Conservation (phyloP, 1,140 invertebrate genomes). For the Trachelipus rathkii region DNA sequence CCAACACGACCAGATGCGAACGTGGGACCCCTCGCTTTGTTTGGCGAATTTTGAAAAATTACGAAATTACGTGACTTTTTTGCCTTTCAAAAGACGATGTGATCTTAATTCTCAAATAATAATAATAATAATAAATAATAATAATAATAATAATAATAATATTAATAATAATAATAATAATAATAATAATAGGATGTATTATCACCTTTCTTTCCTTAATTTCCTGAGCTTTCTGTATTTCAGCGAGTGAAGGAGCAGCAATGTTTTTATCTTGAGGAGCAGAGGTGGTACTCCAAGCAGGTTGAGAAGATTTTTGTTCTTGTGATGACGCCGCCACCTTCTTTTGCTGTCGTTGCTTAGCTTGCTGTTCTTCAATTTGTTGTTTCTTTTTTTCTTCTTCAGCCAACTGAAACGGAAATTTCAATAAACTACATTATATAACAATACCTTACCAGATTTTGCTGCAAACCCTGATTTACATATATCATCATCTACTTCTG, state of each 20-base stretch:
- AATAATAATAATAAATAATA: too few relatives aligned
- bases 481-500: too few relatives aligned
- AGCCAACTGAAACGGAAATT: not conserved
- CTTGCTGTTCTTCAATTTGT: not conserved
- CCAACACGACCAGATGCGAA: too few relatives aligned
- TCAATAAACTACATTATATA: not conserved
- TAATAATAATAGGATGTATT: too few relatives aligned
- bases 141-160: too few relatives aligned
- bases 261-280: constrained; percentile 20
- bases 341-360: constrained; percentile 16
- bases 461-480: not conserved
- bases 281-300: constrained; percentile 46
- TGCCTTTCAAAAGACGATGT: too few relatives aligned
- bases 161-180: too few relatives aligned
- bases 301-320: not conserved
- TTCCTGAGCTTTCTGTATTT: constrained; percentile 50
- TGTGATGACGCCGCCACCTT: constrained; percentile 1
- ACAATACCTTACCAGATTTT: not conserved
- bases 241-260: constrained; percentile 47
- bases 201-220: constrained; percentile 48
- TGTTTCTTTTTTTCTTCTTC: not conserved
- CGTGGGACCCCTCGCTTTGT: too few relatives aligned
- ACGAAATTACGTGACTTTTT: too few relatives aligned
- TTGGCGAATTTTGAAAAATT: too few relatives aligned
- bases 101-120: too few relatives aligned